These are phyloP conservation scores for Gymnoscopelus braueri DNA, from an alignment of 2,797 vertebrate species.

Conservation along the genomic window DNA sequence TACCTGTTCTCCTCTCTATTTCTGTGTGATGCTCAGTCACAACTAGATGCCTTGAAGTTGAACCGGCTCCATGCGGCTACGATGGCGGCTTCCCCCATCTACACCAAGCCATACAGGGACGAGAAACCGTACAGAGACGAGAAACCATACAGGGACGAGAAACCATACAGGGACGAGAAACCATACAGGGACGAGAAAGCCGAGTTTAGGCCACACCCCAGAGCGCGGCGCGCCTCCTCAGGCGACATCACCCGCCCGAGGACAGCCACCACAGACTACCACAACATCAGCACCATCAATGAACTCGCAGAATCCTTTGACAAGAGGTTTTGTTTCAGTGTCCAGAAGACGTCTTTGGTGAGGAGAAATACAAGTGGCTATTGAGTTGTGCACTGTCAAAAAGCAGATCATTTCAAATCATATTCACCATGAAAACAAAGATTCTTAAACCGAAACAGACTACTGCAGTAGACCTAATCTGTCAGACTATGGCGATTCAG, in stretches of 20 bases:
- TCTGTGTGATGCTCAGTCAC: conserved; percentile 73
- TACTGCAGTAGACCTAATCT: too few relatives aligned
- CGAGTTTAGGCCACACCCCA: conserved; percentile 73
- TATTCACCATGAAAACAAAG: too few relatives aligned
- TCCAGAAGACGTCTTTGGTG: conserved; percentile 83
- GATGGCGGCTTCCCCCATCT: conserved; percentile 72
- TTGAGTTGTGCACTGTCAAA: too few relatives aligned
- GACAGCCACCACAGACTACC: conserved; percentile 64
- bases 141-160: conserved; percentile 44
- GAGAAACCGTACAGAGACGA: too few relatives aligned
- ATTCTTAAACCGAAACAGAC: too few relatives aligned
- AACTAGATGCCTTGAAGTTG: conserved; percentile 84
- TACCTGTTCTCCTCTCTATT: neutral
- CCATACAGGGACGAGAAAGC: conserved; percentile 77
- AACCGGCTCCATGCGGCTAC: conserved; percentile 76
- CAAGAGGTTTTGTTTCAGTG: conserved; percentile 81
- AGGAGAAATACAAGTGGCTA: conserved; percentile 33
- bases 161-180: too few relatives aligned
- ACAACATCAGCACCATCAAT: conserved; percentile 81
- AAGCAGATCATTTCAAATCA: too few relatives aligned
- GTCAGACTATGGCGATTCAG: too few relatives aligned
- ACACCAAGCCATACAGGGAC: conserved; percentile 57
- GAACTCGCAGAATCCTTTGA: conserved; percentile 88
- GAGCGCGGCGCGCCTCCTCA: conserved; percentile 78
- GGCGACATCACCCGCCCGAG: conserved; percentile 74